A percentile compares a stretch with the other conserved stretches of the same genome.
Evolutionary conservation across 2,888 invertebrate genomes (phyloP).

Genomic region (Clistopyga incitator): DNA sequence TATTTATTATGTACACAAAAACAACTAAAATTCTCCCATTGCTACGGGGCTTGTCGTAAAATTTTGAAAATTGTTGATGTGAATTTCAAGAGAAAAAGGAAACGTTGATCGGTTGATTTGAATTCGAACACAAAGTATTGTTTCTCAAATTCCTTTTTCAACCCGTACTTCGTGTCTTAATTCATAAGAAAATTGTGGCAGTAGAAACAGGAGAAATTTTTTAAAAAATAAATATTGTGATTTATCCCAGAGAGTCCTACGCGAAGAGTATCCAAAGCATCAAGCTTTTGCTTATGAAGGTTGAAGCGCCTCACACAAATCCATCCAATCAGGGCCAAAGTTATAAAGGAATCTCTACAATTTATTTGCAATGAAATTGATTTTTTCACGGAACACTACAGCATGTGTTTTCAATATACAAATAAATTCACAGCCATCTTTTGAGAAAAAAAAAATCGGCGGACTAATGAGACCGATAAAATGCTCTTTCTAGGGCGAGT

Average conservation of each 20-base stretch:
- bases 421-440: too few relatives aligned
- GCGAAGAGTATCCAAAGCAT: conserved; percentile 33
- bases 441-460: too few relatives aligned
- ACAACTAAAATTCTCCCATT: conserved; percentile 32
- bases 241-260: conserved; percentile 17
- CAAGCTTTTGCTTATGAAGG: conserved; percentile 30
- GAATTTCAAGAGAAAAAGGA: background rate
- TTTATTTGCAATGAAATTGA: too few relatives aligned
- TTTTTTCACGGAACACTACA: too few relatives aligned
- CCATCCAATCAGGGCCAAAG: too few relatives aligned
- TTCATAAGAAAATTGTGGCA: background rate
- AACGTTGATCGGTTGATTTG: background rate
- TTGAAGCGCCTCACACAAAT: background rate
- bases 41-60: conserved; percentile 29
- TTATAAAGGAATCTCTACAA: too few relatives aligned
- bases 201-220: conserved; percentile 28
- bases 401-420: too few relatives aligned
- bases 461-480: too few relatives aligned
- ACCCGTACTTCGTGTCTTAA: conserved; percentile 12
- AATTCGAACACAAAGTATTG: conserved; percentile 2
- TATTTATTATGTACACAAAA: conserved; percentile 63
- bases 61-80: conserved; percentile 18
- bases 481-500: too few relatives aligned
- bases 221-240: conserved; percentile 47
- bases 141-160: background rate